phyloP scores from a whole-genome alignment of 2,888 invertebrate genomes.

The Crematogaster levior region DNA sequence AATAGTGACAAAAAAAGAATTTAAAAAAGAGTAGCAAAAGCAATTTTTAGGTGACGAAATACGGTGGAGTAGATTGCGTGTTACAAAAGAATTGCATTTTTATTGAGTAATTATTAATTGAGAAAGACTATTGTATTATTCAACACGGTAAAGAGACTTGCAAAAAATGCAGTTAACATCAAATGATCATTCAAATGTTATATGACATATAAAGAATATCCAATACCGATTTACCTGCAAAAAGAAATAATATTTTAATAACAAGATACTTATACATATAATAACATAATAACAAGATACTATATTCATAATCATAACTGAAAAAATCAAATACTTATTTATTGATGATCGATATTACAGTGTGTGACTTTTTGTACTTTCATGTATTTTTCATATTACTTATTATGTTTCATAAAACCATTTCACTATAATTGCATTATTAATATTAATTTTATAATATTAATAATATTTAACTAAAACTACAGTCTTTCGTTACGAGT shows the following conservation, averaged over 20 bases:
- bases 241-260: not conserved
- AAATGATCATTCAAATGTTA: not conserved
- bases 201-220: not conserved
- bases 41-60: too few relatives aligned
- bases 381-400: not conserved
- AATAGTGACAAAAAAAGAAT: slow-evolving; percentile 17
- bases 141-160: not conserved
- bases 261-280: not conserved
- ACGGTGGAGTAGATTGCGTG: not conserved
- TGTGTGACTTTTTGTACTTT: not conserved
- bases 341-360: not conserved
- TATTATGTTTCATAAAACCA: not conserved
- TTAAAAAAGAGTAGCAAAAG: slow-evolving; percentile 3
- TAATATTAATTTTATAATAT: not conserved
- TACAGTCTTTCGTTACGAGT: not conserved
- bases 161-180: not conserved
- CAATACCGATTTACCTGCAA: not conserved
- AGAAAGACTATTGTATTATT: not conserved
- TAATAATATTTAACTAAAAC: not conserved
- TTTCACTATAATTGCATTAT: not conserved
- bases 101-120: slow-evolving; percentile 6
- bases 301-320: not conserved
- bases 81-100: not conserved
- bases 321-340: not conserved
- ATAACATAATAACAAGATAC: too few relatives aligned